phyloP scores from a whole-genome alignment of 1,140 invertebrate genomes.

The Thalassaphorura encarpata region DNA sequence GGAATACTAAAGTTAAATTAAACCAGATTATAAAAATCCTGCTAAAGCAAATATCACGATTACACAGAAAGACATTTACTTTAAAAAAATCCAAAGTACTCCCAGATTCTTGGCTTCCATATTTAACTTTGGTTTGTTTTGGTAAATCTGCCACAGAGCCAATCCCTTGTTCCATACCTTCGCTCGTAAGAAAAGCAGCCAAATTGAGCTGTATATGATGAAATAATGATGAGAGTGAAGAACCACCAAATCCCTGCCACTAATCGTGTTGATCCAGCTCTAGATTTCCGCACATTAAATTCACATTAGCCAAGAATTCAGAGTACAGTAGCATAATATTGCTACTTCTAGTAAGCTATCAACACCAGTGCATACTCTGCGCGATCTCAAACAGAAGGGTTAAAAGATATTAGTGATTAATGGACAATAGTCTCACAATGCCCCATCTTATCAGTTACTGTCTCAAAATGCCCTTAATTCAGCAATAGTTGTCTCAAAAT shows the following conservation, averaged over 20 bases:
- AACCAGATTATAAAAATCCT: background rate
- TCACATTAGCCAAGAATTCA: background rate
- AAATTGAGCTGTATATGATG: slow-evolving; percentile 90
- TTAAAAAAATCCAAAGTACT: slow-evolving; percentile 40
- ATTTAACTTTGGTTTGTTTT: slow-evolving; percentile 46
- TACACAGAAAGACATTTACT: slow-evolving; percentile 12
- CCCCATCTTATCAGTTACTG: too few relatives aligned
- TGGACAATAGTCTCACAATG: too few relatives aligned
- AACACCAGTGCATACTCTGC: too few relatives aligned
- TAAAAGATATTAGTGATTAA: too few relatives aligned
- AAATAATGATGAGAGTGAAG: slow-evolving; percentile 96
- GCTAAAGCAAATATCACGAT: background rate
- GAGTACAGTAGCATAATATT: background rate
- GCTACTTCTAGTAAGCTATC: too few relatives aligned
- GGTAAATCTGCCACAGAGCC: slow-evolving; percentile 45
- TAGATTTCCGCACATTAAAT: slow-evolving; percentile 1
- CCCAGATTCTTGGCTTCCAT: slow-evolving; percentile 43
- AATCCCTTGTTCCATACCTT: slow-evolving; percentile 45
- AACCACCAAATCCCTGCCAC: slow-evolving; percentile 82
- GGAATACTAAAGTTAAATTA: slow-evolving; percentile 43
- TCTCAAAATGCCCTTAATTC: too few relatives aligned
- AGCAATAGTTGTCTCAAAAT: too few relatives aligned
- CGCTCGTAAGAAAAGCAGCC: slow-evolving; percentile 49
- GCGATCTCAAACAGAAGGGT: too few relatives aligned
- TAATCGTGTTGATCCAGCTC: slow-evolving; percentile 41